Evolutionary conservation across 92 coral and sea anemone genomes (phyloP).

Genomic region (Muricea muricata): DNA sequence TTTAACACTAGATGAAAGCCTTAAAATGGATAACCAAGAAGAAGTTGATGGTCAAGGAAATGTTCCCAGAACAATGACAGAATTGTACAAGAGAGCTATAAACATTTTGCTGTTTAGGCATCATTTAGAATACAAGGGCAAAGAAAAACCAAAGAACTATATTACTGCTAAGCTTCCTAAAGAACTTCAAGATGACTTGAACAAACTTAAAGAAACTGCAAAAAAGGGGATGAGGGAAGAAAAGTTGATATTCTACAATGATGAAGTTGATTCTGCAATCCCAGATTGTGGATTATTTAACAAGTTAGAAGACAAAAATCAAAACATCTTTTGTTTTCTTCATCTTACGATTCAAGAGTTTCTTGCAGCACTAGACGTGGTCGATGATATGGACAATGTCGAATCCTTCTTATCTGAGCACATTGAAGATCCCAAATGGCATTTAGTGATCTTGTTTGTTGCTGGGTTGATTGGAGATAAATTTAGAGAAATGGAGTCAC

Average conservation of each 20-base stretch:
- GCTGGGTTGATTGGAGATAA: conserved; percentile 11
- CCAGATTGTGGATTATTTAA: conserved; percentile 7
- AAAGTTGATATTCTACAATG: neutral
- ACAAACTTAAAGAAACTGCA: conserved; percentile 8
- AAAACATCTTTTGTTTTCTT: neutral
- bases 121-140: neutral
- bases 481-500: neutral
- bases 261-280: neutral
- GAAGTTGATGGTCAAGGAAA: neutral
- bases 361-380: conserved; percentile 3
- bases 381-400: conserved; percentile 3
- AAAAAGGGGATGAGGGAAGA: neutral
- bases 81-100: conserved; percentile 20
- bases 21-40: neutral
- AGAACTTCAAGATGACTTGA: neutral
- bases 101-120: neutral
- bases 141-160: neutral
- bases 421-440: neutral
- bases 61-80: conserved; percentile 17
- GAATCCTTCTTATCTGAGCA: neutral
- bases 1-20: neutral
- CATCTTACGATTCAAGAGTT: conserved; percentile 28
- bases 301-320: neutral
- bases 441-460: neutral
- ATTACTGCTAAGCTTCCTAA: neutral